Base-by-base conservation (phyloP, 2,888 invertebrate species). In the Hyposoter didymator region DNA sequence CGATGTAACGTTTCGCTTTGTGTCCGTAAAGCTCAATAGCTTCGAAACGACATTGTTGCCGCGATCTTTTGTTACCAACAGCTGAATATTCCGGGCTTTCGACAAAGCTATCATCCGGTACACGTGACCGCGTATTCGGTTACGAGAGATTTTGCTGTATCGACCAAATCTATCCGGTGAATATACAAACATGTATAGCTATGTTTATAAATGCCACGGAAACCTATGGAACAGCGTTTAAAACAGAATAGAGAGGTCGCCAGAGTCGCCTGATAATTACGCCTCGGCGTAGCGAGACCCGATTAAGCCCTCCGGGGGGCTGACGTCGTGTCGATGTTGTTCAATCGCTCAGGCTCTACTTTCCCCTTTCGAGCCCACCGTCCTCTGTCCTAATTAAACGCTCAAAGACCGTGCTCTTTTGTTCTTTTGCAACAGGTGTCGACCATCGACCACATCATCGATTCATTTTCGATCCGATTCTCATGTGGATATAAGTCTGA, bases 261-360 rank as follows among this genome's bases (percentile, higher is more conserved):
- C 55, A 45, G 55, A 64, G 74, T 39, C 74, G 66, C 69, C 67
- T 74, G 49, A 74, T 79, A 79, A 84, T 79, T 79, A 64, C 66
- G 62, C 69, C 67, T 45, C 45, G 43, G 69, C 66, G 78, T 67
- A 66, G 67, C 74, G 62, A 82, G 47, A 79, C 83, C 28, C 67
- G 74, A 79, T 84, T 79, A 79, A 74, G 62, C 47, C 49, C 73
- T 14, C 47, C 7, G 67, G 47, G 67, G 10, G 39, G 5, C 35
- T 7, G 73, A 72, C 32, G 39, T 78, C 73, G 67, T 67, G 69
- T 12, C 47, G 49, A 78, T 74, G 69, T 66, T 43, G n/a, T 69
- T 81, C 55, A 67, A 75, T 74, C 64, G 67, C 43, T 59, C 49
- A 17, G 55, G 17, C n/a, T 45, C 12, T 35, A 67, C 6, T 19